Evolutionary conservation across 2,797 vertebrate genomes (phyloP).

Genomic region (Enoplosus armatus): DNA sequence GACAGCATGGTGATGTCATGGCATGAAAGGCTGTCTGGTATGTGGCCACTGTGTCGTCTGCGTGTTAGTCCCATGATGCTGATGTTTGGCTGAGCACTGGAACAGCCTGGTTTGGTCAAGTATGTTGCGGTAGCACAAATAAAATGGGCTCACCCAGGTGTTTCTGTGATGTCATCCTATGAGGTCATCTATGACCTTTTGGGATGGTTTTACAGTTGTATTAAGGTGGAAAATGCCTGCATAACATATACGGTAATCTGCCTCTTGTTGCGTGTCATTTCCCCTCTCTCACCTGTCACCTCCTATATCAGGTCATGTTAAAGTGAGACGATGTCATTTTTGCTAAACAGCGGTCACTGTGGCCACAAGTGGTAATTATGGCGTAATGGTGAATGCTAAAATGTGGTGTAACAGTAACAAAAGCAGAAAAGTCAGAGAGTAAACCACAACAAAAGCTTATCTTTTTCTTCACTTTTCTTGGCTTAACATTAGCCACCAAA

Average conservation of each 20-base stretch:
- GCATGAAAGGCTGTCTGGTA: constrained; percentile 35
- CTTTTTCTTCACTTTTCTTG: no score
- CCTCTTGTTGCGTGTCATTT: neutral
- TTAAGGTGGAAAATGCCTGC: neutral
- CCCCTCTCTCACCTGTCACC: neutral
- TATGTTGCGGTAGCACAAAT: constrained; percentile 41
- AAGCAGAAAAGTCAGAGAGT: neutral
- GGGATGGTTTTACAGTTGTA: constrained; percentile 14
- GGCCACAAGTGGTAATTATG: neutral
- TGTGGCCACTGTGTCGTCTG: constrained; percentile 8
- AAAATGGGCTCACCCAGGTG: constrained; percentile 26
- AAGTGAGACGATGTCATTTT: neutral
- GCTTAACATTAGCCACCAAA: neutral
- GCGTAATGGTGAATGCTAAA: neutral
- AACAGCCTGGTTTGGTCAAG: constrained; percentile 15
- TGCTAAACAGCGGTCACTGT: neutral
- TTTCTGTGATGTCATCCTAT: constrained; percentile 55
- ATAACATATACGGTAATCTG: neutral
- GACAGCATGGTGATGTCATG: constrained; percentile 46
- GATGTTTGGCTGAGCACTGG: constrained; percentile 27
- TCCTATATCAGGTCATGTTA: neutral
- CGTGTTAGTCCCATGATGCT: constrained; percentile 10
- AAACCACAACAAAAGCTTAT: neutral
- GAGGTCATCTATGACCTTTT: constrained; percentile 41
- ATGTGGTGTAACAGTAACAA: neutral